Base-by-base conservation (phyloP, 1,140 invertebrate genomes). In the Cotesia glomerata region DNA sequence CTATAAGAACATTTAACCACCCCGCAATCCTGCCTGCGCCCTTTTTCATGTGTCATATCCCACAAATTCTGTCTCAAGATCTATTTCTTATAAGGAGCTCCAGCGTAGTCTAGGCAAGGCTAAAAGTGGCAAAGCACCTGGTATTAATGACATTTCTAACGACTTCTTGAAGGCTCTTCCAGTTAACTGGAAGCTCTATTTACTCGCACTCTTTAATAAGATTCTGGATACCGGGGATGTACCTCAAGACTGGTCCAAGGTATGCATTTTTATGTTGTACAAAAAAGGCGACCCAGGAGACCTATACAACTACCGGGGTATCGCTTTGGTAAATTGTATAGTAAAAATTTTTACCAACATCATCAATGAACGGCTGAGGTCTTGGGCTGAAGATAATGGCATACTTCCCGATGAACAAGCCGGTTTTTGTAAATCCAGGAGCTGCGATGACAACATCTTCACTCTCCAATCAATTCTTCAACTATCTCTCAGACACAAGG, bases 301-400 rank as follows among this genome's bases (percentile, higher is more conserved):
- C 51, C 77, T 76, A 13, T 11, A 5, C 14, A 80, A 79, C 45
- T 80, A 78, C 56, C 65, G 77, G 54, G 69, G 68, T 3, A 80
- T 80, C 5, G 66, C 78, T 1, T 39, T 80, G 3, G 18, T 79
- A 39, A 3, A 39, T 39, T 7, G 36, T 9, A 39, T 39, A 5
- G 36, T 39, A 2, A 39, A 39, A 1, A 35, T 79, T 11, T 77
- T 79, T 35, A 76, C 76, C 1, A 7, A 18, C 3, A 36, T 77
- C 13, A 18, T 80, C 9, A 9, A 65, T 14, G 61, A 69, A 3
- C n/a, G 77, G 11, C 13, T 80, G 14, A 5, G 9, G 1, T 18
- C n/a, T 1, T 78, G 77, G 76, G 71, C 73, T 9, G 75, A 77
- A 13, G 14, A 58, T 35, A 71, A 51, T 5, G 56, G 74, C 3